These are phyloP conservation scores for Leptogaster cylindrica DNA, from an alignment of 2,888 invertebrate genomes.

Conservation along the genomic window DNA sequence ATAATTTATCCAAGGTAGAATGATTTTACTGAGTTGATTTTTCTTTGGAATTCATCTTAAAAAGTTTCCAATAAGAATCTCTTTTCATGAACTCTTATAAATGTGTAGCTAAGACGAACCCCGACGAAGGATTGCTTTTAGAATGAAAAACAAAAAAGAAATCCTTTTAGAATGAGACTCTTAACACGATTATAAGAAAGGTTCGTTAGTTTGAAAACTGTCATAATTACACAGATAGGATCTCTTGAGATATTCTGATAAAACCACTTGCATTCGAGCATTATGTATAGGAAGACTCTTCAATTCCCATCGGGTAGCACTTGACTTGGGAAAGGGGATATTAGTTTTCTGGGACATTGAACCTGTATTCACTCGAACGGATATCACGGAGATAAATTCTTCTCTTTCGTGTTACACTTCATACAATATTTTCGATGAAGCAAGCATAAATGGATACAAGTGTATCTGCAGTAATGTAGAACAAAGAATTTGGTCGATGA, in stretches of 20 bases:
- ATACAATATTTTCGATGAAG: too few relatives aligned
- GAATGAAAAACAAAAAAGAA: background rate
- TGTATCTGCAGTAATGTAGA: too few relatives aligned
- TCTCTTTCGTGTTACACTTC: too few relatives aligned
- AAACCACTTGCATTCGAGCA: background rate
- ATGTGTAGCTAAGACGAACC: too few relatives aligned
- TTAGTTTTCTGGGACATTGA: conserved; percentile 33
- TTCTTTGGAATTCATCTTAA: too few relatives aligned
- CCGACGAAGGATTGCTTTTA: too few relatives aligned
- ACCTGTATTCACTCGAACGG: conserved; percentile 7
- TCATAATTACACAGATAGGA: conserved; percentile 16
- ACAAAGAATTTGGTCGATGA: background rate
- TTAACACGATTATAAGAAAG: background rate
- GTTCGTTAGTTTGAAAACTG: conserved; percentile 8
- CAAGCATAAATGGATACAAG: too few relatives aligned
- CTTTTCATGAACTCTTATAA: too few relatives aligned
- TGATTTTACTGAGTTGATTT: too few relatives aligned
- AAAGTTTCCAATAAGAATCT: too few relatives aligned
- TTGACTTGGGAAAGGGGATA: background rate
- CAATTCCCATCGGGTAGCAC: background rate
- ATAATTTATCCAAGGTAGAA: too few relatives aligned
- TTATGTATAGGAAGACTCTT: background rate
- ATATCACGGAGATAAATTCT: too few relatives aligned
- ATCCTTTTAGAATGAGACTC: background rate
- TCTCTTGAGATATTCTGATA: conserved; percentile 6